phyloP scores from a whole-genome alignment of 2,888 invertebrate genomes.

The Drosophila percnosoma region DNA sequence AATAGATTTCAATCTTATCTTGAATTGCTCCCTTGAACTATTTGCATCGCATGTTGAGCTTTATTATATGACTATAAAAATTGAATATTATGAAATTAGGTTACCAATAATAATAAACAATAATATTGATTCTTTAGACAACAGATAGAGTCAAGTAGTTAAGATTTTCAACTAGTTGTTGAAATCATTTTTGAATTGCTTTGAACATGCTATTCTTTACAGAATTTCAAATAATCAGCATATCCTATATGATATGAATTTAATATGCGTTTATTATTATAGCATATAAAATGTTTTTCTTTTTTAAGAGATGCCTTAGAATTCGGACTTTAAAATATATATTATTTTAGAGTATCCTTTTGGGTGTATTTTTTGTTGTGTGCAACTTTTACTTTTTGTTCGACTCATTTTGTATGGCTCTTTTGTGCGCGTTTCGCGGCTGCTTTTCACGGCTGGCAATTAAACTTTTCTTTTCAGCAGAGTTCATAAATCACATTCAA shows the following conservation, averaged over 20 bases:
- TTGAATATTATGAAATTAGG: too few species aligned
- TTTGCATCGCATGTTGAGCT: background rate
- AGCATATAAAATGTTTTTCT: background rate
- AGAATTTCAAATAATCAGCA: background rate
- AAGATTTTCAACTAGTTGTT: background rate
- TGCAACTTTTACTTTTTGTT: conserved; percentile 34
- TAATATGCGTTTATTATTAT: background rate
- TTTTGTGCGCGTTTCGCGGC: conserved; percentile 53
- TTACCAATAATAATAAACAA: too few species aligned
- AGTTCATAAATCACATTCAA: conserved; percentile 80
- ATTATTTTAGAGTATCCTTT: conserved; percentile 15
- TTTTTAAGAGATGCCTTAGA: background rate
- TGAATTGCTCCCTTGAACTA: background rate
- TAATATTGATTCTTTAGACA: too few species aligned
- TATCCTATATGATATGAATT: background rate
- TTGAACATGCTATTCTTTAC: background rate
- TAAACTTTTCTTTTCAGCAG: conserved; percentile 77
- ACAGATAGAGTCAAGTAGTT: fast-evolving
- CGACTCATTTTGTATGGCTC: conserved; percentile 37
- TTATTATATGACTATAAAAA: too few species aligned
- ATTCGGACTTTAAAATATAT: background rate
- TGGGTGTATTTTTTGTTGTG: background rate
- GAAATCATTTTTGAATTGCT: background rate
- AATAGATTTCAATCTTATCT: background rate
- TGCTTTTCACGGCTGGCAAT: conserved; percentile 80